Conservation (phyloP, 2,797 vertebrate species). For the Halcyon smyrnensis region DNA sequence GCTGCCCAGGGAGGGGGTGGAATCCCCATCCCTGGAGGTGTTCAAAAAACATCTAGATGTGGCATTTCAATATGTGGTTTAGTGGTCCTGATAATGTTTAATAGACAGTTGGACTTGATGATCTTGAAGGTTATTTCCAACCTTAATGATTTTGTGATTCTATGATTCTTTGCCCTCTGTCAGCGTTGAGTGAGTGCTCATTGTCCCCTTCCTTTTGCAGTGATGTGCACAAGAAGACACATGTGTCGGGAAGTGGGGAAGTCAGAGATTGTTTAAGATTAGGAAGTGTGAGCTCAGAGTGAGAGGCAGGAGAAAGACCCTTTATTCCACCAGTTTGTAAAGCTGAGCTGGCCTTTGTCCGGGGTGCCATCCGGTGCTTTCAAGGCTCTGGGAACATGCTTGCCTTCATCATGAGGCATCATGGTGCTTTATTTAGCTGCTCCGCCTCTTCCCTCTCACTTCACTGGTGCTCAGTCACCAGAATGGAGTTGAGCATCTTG, state of each 20-base stretch:
- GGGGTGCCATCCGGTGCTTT: not conserved
- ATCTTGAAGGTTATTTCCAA: no score
- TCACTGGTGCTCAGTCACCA: rapidly evolving
- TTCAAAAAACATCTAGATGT: no score
- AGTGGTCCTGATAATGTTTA: no score
- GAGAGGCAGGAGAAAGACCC: not conserved
- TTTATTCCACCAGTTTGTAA: not conserved
- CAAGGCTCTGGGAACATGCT: not conserved
- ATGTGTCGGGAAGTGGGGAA: rapidly evolving
- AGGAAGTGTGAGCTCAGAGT: not conserved
- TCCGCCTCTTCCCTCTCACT: not conserved
- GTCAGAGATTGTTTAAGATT: not conserved
- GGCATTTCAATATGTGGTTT: no score
- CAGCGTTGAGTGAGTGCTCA: rapidly evolving
- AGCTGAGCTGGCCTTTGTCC: not conserved
- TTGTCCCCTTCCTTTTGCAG: not conserved
- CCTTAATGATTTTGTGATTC: no score
- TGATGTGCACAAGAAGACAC: not conserved
- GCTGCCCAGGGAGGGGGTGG: no score
- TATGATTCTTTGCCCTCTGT: not conserved
- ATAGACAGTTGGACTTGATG: no score
- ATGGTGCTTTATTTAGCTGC: not conserved
- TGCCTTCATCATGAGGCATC: not conserved
- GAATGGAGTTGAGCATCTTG: rapidly evolving
- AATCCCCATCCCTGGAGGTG: no score